Percentiles rank a stretch among this genome's conserved stretches.
Conservation (phyloP, 2,797 vertebrate genomes). For the Pangasius djambal region DNA sequence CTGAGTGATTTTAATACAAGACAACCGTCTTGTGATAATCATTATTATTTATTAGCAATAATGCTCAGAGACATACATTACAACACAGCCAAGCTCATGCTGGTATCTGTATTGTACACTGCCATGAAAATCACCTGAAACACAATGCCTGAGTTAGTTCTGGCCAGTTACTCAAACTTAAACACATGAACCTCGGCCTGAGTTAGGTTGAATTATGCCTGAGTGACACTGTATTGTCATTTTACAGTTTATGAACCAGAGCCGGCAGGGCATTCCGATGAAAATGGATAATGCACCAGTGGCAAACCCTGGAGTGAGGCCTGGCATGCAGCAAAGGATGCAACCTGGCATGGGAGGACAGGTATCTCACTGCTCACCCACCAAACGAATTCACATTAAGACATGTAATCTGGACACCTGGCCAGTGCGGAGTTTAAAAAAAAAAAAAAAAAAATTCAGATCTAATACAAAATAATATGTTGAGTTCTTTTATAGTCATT, state of each 20-base stretch:
- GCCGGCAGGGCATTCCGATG: conserved; percentile 85
- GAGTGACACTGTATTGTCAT: conserved; percentile 23
- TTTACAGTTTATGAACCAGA: conserved; percentile 93
- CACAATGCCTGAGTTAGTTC: not conserved
- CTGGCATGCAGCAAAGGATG: conserved; percentile 82
- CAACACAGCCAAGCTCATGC: not conserved
- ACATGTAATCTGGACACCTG: not conserved
- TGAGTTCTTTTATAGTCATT: not conserved
- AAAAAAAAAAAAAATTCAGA: not conserved
- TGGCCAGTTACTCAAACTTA: not conserved
- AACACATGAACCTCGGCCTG: not conserved
- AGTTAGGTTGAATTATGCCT: not conserved
- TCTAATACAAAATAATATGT: not conserved
- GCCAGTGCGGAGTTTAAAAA: not conserved
- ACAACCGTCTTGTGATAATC: not conserved
- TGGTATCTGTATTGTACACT: not conserved
- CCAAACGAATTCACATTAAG: not conserved
- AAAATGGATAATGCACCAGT: conserved; percentile 86
- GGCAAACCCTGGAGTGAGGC: conserved; percentile 81
- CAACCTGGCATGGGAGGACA: conserved; percentile 72
- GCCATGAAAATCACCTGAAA: not conserved
- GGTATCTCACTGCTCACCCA: conserved; percentile 58
- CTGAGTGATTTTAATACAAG: not conserved
- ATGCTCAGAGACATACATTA: no score
- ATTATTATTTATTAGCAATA: not conserved